Evolutionary conservation across 30 jellyfish, hydroid and myxozoan genomes (phyloP).

Genomic region (Pelagia noctiluca): DNA sequence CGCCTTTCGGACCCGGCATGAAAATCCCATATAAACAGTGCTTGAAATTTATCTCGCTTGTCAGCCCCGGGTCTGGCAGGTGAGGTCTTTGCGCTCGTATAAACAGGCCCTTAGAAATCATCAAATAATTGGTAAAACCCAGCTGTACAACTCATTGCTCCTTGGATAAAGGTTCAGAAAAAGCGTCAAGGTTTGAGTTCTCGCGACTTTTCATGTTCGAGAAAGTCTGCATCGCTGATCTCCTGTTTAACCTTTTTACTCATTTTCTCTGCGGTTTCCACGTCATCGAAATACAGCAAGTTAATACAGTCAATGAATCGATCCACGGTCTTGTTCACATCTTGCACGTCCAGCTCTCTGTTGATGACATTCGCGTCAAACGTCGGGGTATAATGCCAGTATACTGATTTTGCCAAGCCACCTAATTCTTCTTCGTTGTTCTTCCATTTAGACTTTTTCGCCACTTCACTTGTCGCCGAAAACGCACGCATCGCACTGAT

Average conservation of each 20-base stretch:
- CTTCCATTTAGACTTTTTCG: slow-evolving; percentile 37
- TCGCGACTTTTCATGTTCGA: slow-evolving; percentile 50
- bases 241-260: slow-evolving; percentile 79
- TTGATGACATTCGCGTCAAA: slow-evolving; percentile 28
- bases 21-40: too few relatives aligned
- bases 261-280: slow-evolving; percentile 76
- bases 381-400: slow-evolving; percentile 74
- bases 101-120: too few relatives aligned
- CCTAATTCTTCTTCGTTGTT: slow-evolving; percentile 62
- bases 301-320: slow-evolving; percentile 83
- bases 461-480: slow-evolving; percentile 33
- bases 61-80: too few relatives aligned
- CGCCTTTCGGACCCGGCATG: too few relatives aligned
- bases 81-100: too few relatives aligned
- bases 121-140: too few relatives aligned
- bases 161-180: too few relatives aligned
- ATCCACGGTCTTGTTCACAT: slow-evolving; percentile 77
- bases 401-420: slow-evolving; percentile 64
- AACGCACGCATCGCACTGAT: slow-evolving; percentile 58
- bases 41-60: too few relatives aligned
- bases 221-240: slow-evolving; percentile 52
- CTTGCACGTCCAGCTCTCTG: slow-evolving; percentile 54
- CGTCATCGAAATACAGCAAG: slow-evolving; percentile 87
- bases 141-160: too few relatives aligned
- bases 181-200: not conserved